phyloP scores from a whole-genome alignment of 2,888 invertebrate genomes.

The Carcina quercana region DNA sequence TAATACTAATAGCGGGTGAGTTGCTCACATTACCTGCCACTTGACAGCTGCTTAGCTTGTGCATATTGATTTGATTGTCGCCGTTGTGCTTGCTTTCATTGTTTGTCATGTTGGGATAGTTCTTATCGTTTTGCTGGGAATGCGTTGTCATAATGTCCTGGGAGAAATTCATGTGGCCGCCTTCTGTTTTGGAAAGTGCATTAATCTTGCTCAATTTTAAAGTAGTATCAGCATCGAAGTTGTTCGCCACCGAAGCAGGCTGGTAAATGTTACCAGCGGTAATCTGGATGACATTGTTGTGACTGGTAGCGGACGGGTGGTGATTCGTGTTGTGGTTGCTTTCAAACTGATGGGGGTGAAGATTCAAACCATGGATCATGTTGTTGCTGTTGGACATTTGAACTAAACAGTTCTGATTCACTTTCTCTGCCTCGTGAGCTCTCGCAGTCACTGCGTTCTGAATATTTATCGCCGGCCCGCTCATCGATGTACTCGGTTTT shows the following conservation, averaged over 20 bases:
- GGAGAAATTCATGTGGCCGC: constrained; percentile 62
- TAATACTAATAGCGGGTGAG: constrained; percentile 56
- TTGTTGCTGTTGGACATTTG: constrained; percentile 42
- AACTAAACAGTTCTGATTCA: constrained; percentile 52
- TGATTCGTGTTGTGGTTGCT: constrained; percentile 50
- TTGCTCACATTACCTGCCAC: constrained; percentile 49
- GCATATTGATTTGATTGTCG: constrained; percentile 56
- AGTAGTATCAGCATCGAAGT: constrained; percentile 64
- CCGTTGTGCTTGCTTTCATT: constrained; percentile 50
- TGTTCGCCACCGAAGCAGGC: constrained; percentile 52
- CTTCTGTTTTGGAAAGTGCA: constrained; percentile 62
- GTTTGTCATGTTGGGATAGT: constrained; percentile 57
- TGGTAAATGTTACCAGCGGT: constrained; percentile 64
- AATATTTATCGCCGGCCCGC: constrained; percentile 42
- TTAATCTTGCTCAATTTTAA: constrained; percentile 64
- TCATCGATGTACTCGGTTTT: constrained; percentile 39
- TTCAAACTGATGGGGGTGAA: constrained; percentile 61
- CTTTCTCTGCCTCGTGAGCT: constrained; percentile 48
- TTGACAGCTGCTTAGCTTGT: constrained; percentile 63
- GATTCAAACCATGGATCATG: constrained; percentile 37
- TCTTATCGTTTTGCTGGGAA: constrained; percentile 62
- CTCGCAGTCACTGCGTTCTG: constrained; percentile 41
- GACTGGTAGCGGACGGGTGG: constrained; percentile 49
- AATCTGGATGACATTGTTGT: constrained; percentile 65
- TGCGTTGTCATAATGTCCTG: constrained; percentile 68